A percentile compares a stretch with the other conserved stretches of the same genome.
phyloP scores from a whole-genome alignment of 1,140 invertebrate genomes.

The Phthorimaea operculella region DNA sequence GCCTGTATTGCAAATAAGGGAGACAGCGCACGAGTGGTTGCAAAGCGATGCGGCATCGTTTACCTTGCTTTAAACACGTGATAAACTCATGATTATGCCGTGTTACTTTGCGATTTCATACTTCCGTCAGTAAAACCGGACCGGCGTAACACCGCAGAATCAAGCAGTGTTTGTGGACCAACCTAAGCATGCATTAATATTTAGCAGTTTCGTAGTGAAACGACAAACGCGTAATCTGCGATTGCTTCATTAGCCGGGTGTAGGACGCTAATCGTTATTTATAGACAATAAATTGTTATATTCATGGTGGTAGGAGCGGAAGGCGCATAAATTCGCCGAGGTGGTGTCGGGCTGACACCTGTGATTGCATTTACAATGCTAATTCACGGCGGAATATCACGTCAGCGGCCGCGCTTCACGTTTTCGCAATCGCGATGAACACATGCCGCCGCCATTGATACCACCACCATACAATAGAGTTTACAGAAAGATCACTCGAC shows the following conservation, averaged over 20 bases:
- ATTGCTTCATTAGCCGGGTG: slow-evolving; percentile 33
- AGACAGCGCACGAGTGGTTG: no score
- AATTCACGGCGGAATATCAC: slow-evolving; percentile 57
- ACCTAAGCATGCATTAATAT: slow-evolving; percentile 13
- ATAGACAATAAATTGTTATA: slow-evolving; percentile 55
- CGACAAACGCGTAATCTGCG: slow-evolving; percentile 11
- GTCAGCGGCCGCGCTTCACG: slow-evolving; percentile 37
- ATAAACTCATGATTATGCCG: no score
- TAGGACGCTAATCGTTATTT: slow-evolving; percentile 48
- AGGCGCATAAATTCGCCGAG: slow-evolving; percentile 62
- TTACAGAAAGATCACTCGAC: no score
- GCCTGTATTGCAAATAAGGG: no score
- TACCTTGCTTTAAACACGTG: no score
- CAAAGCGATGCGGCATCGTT: no score
- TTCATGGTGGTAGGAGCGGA: slow-evolving; percentile 45
- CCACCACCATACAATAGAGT: no score
- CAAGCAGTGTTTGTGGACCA: no score
- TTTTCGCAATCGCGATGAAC: slow-evolving; percentile 20
- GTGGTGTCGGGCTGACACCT: slow-evolving; percentile 59
- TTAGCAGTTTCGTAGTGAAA: not conserved
- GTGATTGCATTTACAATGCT: slow-evolving; percentile 68
- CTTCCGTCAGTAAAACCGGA: no score
- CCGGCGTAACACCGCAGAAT: slow-evolving; percentile 6
- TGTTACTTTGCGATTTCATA: no score
- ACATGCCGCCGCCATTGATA: slow-evolving; percentile 6